Evolutionary conservation across 2,888 invertebrate species (phyloP), one percentile per base, ranked within the genome.

Genomic region (Incurvaria masculella): DNA sequence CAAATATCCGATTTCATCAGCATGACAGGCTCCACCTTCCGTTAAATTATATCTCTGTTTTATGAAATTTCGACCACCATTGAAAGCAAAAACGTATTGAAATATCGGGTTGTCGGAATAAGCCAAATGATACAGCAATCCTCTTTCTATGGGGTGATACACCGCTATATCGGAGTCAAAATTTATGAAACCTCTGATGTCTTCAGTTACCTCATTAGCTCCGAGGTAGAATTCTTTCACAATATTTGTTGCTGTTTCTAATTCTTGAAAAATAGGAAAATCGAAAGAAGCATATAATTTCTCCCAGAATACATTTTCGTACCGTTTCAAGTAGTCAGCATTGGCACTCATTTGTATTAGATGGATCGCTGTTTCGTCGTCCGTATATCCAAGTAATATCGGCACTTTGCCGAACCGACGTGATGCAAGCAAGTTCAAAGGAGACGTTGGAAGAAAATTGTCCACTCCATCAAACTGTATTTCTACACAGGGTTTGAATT

Each of bases 191-290:
- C 65, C 59, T 2, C 58, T 54, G 14, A 55, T 52, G 2, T 69
- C 56, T 17, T 62, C 56, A 49, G 52, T 50, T 16, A 69, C 64
- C 39, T 71, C 51, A 10, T 62, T 61, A 48, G 75, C 75, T n/a
- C 78, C 78, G 4, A 75, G 66, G 39, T 76, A 76, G 53, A 69
- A 76, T 46, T 67, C 67, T 49, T 61, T 64, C 0, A 74, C 59
- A 42, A 61, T 58, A 18, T 58, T 61, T 2, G 69, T 63, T 21
- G 65, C 66, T 42, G 58, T 54, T 18, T 52, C 50, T 45, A 68
- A 55, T 41, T 63, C 59, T 18, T 61, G n/a, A n/a, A n/a, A n/a
- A n/a, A n/a, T n/a, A n/a, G n/a, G n/a, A 14, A 4, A 16, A 14
- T 8, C n/a, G 18, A 44, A 18, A 18, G 26, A 43, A 2, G 2